Evolutionary conservation across 2,888 invertebrate genomes (phyloP), one percentile per base, ranked within the genome.

Genomic region (Panopea generosa): DNA sequence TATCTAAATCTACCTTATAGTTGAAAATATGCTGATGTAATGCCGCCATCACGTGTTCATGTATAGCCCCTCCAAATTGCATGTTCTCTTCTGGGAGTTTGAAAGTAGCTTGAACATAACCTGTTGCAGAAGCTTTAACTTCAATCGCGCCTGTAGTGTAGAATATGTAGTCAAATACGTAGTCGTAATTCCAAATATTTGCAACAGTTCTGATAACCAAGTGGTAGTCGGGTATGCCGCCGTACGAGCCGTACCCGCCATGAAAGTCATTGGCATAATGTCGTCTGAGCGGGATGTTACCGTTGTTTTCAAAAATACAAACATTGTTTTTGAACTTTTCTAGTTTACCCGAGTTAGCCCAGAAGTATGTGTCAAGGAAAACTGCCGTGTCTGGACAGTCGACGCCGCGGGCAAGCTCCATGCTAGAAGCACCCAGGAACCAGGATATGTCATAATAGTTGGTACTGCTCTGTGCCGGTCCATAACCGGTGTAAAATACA

Each of bases 361-460:
- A 84, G 45, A 81, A 77, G 65, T 80, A 80, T 24, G 86, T 67
- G 50, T 86, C 84, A 1, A 86, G 33, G 77, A 85, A 90, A 6
- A 83, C 65, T 2, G 91, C 89, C 2, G 87, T 83, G 20, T 83
- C 82, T 0, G 90, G 90, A 67, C 91, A 91, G 72, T 91, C 90
- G 7, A 88, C 83, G 0, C 90, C 90, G 9, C 84, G 79, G 6
- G 85, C 82, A 27, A 91, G 82, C 60, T 85, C 86, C 62, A 80
- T 83, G 22, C 75, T 77, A 6, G 71, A 75, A 9, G 83, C 79
- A 0, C 90, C 90, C 1, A 89, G 60, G 18, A 86, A 57, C 82
- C 83, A 84, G 1, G 84, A 83, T 7, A 83, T 70, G 60, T 87
- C 88, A 59, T 84, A 86, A 68, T 83, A 85, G 27, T 77, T 74